Evolutionary conservation across 2,888 invertebrate genomes (phyloP), one percentile per base, ranked within the genome.

Genomic region (Drosophila bunnanda): DNA sequence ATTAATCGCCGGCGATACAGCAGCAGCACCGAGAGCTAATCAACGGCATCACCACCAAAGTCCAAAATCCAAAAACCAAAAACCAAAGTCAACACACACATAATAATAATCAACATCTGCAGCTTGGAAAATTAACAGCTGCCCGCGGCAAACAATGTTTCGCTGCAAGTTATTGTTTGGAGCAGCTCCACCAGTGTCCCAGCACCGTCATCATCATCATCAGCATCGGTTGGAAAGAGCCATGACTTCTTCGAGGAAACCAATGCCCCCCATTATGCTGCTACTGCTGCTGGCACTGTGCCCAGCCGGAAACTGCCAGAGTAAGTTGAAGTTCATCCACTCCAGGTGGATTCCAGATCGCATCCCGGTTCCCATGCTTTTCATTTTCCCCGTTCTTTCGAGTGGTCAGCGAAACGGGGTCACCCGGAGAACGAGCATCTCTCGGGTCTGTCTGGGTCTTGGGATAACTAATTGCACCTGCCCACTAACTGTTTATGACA

Each of bases 301-400:
- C 48, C 57, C 75, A 66, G 54, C 72, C 75, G 82, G 88, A 79
- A 82, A 80, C 75, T 79, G 88, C 58, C 86, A 83, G 61, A 82
- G 82, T 83, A 56, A 83, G 28, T 34, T 52, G 20, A 34, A 52
- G 82, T 88, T 75, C 61, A 62, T 13, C 43, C 56, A 66, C 50
- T 55, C 61, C 52, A 15, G 22, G 22, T 52, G 50, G 50, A 52
- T 52, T 34, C 50, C 28, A 32, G 50, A 50, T 15, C 50, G 15
- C 20, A 20, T 30, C 48, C 48, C 48, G 22, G 50, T 52, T 52
- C 50, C 50, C 38, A 46, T 17, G 62, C 62, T 38, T 17, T 62
- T 36, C 2, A 34, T 32, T 17, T 39, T 6, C 44, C 10, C 25
- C 25, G n/a, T 28, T 64, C 32, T 32, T 10, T 32, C 46, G 25